Evolutionary conservation across 2,113 vertebrate species (phyloP).

Genomic region (Rhea pennata): DNA sequence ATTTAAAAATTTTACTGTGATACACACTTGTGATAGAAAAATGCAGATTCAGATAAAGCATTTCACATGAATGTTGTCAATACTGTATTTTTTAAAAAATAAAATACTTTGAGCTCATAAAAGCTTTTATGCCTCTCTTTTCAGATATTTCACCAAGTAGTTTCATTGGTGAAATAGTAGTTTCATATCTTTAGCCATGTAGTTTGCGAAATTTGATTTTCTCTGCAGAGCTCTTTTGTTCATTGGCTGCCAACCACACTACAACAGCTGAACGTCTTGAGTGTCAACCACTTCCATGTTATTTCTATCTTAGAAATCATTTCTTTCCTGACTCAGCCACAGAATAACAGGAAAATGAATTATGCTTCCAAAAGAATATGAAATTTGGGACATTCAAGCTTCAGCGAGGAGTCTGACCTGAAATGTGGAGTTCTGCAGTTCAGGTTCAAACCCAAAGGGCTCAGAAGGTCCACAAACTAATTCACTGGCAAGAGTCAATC

Average conservation of each 20-base stretch:
- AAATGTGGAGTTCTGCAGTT: not conserved
- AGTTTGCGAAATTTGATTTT: not conserved
- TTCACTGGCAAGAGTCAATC: not conserved
- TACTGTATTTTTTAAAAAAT: not conserved
- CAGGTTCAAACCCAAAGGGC: not conserved
- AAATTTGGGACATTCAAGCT: not conserved
- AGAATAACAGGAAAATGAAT: conserved; percentile 51
- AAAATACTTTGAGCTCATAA: not conserved
- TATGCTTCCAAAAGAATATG: not conserved
- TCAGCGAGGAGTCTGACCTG: not conserved
- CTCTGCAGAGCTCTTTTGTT: not conserved
- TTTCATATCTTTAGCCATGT: not conserved
- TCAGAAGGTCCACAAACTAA: not conserved
- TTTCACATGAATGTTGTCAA: not conserved
- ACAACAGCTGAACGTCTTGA: conserved; percentile 47
- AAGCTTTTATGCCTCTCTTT: not conserved
- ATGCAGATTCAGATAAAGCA: not conserved
- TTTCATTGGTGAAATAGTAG: too few species aligned
- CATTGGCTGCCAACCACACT: conserved; percentile 20
- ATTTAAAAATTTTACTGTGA: not conserved
- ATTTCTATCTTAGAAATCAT: conserved; percentile 57
- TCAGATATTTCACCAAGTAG: not conserved
- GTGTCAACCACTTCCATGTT: conserved; percentile 45
- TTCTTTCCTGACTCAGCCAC: conserved; percentile 32
- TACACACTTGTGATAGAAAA: not conserved